These are phyloP conservation scores for Numenius arquata DNA, from an alignment of 2,113 vertebrate species.

Conservation along the genomic window DNA sequence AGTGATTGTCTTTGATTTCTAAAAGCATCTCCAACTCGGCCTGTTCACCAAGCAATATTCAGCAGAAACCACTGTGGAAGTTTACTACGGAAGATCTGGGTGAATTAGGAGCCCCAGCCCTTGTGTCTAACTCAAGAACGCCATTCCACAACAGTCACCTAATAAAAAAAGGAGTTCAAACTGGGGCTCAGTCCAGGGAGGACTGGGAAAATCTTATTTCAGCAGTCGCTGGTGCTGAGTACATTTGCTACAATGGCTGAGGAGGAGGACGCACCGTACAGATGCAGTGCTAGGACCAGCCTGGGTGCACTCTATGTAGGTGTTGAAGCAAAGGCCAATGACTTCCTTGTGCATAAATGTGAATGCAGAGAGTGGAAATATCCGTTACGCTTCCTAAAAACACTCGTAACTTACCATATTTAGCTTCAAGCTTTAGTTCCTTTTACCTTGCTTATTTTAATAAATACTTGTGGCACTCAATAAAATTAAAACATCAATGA, in stretches of 20 bases:
- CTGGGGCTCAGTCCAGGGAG: neutral
- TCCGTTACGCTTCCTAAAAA: neutral
- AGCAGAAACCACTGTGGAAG: neutral
- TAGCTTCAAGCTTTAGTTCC: neutral
- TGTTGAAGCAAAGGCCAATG: neutral
- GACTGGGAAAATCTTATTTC: neutral
- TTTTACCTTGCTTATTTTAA: neutral
- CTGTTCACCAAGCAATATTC: neutral
- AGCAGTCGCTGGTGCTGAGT: neutral
- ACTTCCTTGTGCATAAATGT: neutral
- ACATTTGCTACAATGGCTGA: neutral
- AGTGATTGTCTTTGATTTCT: neutral
- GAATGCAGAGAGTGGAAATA: neutral
- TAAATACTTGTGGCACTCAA: conserved; percentile 1
- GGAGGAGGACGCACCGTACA: neutral
- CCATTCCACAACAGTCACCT: neutral
- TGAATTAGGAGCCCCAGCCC: neutral
- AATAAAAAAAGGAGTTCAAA: neutral
- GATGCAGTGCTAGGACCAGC: neutral
- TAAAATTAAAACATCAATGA: conserved; percentile 39
- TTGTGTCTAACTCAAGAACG: neutral
- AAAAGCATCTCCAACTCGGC: neutral
- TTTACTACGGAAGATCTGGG: neutral
- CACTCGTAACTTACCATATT: neutral
- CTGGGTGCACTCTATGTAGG: neutral